Evolutionary conservation across 1,140 invertebrate species (phyloP).

Genomic region (Drosophila chauvacae): DNA sequence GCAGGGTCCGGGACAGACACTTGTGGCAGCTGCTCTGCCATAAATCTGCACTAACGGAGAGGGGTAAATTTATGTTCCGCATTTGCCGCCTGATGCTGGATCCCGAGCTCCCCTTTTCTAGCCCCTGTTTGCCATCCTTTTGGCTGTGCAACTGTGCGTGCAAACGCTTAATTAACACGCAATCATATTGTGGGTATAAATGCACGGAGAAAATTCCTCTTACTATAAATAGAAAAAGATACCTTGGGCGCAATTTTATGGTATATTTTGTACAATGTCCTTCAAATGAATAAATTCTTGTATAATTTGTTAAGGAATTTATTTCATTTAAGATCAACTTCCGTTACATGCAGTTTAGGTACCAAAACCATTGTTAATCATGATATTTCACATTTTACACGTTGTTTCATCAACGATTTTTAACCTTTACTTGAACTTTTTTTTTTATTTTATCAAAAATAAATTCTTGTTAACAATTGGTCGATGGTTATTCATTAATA

Average conservation of each 20-base stretch:
- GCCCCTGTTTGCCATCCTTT: background rate
- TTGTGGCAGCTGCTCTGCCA: slow-evolving; percentile 51
- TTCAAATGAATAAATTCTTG: background rate
- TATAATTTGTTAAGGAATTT: no score
- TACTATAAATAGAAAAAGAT: background rate
- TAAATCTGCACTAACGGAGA: slow-evolving; percentile 53
- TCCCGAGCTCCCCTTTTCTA: background rate
- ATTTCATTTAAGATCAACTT: background rate
- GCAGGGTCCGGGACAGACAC: slow-evolving; percentile 35
- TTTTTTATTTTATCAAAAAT: background rate
- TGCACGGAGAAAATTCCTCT: slow-evolving; percentile 1
- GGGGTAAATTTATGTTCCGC: slow-evolving; percentile 54
- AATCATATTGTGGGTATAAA: slow-evolving; percentile 28
- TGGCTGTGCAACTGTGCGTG: slow-evolving; percentile 64
- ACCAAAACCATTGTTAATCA: background rate
- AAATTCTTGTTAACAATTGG: background rate
- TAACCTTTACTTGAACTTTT: background rate
- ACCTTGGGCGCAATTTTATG: background rate
- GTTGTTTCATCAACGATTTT: background rate
- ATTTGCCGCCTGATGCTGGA: slow-evolving; percentile 30
- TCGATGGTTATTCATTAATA: background rate
- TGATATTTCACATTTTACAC: background rate
- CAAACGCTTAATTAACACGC: slow-evolving; percentile 74
- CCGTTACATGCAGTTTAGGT: background rate
- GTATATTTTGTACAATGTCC: background rate